Conservation (phyloP, 1,140 invertebrate genomes). For the Drosophila grimshawi region DNA sequence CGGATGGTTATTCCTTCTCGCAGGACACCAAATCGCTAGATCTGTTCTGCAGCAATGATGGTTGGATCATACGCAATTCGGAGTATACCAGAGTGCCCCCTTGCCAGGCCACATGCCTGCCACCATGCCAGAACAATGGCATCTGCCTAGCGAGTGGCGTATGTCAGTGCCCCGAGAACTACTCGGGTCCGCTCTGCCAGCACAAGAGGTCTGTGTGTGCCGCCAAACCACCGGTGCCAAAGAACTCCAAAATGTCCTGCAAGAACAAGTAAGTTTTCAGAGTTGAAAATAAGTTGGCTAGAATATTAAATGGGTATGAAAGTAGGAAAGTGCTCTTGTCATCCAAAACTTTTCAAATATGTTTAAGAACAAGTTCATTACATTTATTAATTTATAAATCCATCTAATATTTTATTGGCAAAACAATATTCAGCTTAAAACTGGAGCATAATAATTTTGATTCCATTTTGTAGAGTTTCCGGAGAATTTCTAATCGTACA, state of each 20-base stretch:
- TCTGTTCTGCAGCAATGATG: conserved; percentile 86
- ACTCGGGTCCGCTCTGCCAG: conserved; percentile 90
- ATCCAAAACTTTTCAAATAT: too few relatives aligned
- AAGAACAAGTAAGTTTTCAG: conserved; percentile 87
- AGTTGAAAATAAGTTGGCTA: not conserved
- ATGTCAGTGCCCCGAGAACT: conserved; percentile 90
- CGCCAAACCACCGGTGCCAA: conserved; percentile 87
- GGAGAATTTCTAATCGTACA: not conserved
- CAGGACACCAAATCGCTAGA: conserved; percentile 86
- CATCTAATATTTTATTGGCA: too few relatives aligned
- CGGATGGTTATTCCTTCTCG: conserved; percentile 86
- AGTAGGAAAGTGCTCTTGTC: too few relatives aligned
- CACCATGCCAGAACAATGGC: conserved; percentile 91
- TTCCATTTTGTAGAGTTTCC: too few relatives aligned
- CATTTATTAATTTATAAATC: too few relatives aligned
- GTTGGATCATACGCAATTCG: conserved; percentile 86
- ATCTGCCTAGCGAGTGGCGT: conserved; percentile 89
- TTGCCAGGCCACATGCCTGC: conserved; percentile 89
- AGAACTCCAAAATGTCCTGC: conserved; percentile 88
- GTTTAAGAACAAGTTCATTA: too few relatives aligned
- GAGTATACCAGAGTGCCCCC: conserved; percentile 85
- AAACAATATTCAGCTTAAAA: too few relatives aligned
- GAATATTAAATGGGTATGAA: too few relatives aligned
- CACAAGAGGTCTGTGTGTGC: conserved; percentile 89
- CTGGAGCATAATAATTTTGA: too few relatives aligned